phyloP scores from a whole-genome alignment of 2,797 vertebrate genomes.

The Amblyraja radiata region DNA sequence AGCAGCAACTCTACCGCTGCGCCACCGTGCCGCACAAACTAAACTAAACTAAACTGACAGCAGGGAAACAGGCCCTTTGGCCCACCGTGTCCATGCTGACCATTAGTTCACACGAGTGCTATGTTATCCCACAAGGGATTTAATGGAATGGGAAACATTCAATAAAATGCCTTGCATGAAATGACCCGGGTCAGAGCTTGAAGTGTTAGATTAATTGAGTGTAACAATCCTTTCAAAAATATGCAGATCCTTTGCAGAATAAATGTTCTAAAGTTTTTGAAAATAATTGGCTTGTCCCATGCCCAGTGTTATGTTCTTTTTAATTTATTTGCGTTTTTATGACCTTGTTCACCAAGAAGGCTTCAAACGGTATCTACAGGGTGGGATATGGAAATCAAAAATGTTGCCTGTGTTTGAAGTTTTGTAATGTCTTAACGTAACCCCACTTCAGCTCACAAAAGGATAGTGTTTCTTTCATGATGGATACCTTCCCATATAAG shows the following conservation, averaged over 20 bases:
- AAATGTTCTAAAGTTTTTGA: constrained; percentile 4
- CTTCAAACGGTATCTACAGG: not conserved
- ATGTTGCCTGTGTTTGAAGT: not conserved
- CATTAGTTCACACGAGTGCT: too few relatives aligned
- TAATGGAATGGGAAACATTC: not conserved
- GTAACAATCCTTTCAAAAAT: not conserved
- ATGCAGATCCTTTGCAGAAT: not conserved
- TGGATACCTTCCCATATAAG: not conserved
- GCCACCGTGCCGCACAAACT: too few relatives aligned
- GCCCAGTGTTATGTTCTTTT: not conserved
- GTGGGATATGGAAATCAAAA: not conserved
- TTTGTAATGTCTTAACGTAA: not conserved
- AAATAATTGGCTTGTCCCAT: not conserved
- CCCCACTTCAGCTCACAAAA: not conserved
- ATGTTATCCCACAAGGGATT: too few relatives aligned
- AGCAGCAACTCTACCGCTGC: too few relatives aligned
- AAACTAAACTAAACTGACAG: too few relatives aligned
- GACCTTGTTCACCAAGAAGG: not conserved
- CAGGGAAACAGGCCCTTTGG: too few relatives aligned
- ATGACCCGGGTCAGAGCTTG: not conserved
- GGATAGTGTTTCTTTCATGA: not conserved
- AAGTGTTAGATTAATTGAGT: constrained; percentile 14
- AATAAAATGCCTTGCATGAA: not conserved
- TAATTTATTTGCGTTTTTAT: not conserved
- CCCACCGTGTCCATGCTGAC: too few relatives aligned